phyloP scores from a whole-genome alignment of 2,888 invertebrate species.

The Nemotelus nigrinus region DNA sequence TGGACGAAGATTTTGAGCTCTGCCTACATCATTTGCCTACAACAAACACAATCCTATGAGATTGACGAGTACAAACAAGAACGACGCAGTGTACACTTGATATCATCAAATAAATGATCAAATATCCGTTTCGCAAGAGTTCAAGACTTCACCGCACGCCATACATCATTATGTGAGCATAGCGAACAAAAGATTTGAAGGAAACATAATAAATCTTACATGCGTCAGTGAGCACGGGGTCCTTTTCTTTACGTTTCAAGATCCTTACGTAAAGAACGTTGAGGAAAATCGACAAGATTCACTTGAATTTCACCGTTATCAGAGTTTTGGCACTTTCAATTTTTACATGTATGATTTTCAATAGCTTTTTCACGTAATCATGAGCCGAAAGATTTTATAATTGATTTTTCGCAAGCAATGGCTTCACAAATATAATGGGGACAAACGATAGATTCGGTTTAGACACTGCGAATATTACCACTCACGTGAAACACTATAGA shows the following conservation, averaged over 20 bases:
- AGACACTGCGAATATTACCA: slow-evolving; percentile 6
- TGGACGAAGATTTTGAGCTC: too few relatives aligned
- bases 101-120: neutral
- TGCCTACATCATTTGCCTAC: too few relatives aligned
- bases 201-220: slow-evolving; percentile 39
- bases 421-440: too few relatives aligned
- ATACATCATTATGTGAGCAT: neutral
- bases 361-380: neutral
- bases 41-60: too few relatives aligned
- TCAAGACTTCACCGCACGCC: neutral
- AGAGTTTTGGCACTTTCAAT: neutral
- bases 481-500: neutral
- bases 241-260: neutral
- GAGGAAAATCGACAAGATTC: neutral
- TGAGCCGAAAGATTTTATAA: neutral
- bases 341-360: neutral
- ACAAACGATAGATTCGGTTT: neutral
- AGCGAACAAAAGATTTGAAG: slow-evolving; percentile 15
- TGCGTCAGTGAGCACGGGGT: slow-evolving; percentile 34
- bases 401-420: too few relatives aligned
- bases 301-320: neutral
- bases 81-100: too few relatives aligned
- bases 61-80: too few relatives aligned
- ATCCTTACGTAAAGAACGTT: slow-evolving; percentile 27
- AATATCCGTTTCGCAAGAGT: neutral